A percentile compares a stretch with the other conserved stretches of the same genome.
Conservation (phyloP, 2,113 vertebrate species). For the Prionailurus viverrinus region DNA sequence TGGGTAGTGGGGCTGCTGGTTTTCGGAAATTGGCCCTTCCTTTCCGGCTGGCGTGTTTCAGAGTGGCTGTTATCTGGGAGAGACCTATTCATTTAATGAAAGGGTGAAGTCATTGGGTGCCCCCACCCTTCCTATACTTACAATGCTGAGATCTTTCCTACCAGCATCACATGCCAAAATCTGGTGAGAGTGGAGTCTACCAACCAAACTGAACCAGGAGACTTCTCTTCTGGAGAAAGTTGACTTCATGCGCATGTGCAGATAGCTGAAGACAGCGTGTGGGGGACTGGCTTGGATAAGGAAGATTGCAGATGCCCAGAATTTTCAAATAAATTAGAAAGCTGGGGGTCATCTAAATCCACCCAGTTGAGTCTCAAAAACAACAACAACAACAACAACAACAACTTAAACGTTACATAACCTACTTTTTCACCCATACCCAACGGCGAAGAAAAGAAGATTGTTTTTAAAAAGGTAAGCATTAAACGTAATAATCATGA, state of each 20-base stretch:
- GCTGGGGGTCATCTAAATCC: not conserved
- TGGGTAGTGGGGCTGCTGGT: slow-evolving; percentile 12
- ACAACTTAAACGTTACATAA: not conserved
- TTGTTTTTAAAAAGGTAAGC: slow-evolving; percentile 37
- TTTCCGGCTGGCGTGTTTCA: slow-evolving; percentile 71
- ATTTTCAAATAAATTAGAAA: slow-evolving; percentile 33
- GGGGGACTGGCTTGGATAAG: not conserved
- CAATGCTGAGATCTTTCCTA: slow-evolving; percentile 77
- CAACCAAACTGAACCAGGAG: not conserved
- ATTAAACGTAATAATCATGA: slow-evolving; percentile 23
- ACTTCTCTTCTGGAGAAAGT: slow-evolving; percentile 14
- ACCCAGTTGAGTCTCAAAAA: not conserved
- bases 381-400: not conserved
- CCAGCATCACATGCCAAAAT: slow-evolving; percentile 57
- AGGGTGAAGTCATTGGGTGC: slow-evolving; percentile 69
- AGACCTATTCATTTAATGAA: slow-evolving; percentile 70
- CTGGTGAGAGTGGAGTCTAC: not conserved
- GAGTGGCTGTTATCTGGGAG: slow-evolving; percentile 67
- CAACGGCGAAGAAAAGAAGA: slow-evolving; percentile 9
- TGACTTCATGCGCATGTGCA: not conserved
- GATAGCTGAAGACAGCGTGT: not conserved
- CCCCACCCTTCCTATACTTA: slow-evolving; percentile 78
- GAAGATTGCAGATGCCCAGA: slow-evolving; percentile 7
- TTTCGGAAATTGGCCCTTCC: slow-evolving; percentile 55
- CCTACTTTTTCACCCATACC: not conserved